Percentiles rank a stretch among this genome's conserved stretches.
Evolutionary conservation across 2,888 invertebrate genomes (phyloP).

Genomic region (Enoplolaimus lenunculus): DNA sequence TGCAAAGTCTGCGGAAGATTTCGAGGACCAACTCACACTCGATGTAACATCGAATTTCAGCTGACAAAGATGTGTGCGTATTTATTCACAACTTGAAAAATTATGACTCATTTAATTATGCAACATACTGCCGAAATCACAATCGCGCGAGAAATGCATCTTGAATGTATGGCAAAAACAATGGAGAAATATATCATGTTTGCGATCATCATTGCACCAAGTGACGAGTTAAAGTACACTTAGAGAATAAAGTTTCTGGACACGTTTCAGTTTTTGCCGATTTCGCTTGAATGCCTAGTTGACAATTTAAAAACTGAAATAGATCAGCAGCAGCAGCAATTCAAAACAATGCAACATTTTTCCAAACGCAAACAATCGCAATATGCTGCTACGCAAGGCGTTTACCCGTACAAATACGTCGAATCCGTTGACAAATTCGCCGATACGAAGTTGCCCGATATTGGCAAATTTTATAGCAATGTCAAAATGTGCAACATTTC

Average conservation of each 20-base stretch:
- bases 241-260: neutral
- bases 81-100: neutral
- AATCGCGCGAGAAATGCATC: neutral
- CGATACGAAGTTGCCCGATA: neutral
- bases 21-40: neutral
- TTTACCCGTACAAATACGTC: neutral
- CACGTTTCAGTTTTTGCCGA: constrained; percentile 8
- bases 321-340: neutral
- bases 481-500: neutral
- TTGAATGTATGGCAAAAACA: constrained; percentile 1
- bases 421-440: neutral
- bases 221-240: neutral
- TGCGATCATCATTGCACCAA: neutral
- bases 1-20: constrained; percentile 3
- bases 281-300: neutral
- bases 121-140: neutral
- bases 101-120: constrained; percentile 9
- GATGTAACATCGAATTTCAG: neutral
- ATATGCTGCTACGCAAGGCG: neutral
- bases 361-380: neutral
- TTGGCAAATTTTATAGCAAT: neutral
- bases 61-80: constrained; percentile 1
- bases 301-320: neutral
- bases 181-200: constrained; percentile 5
- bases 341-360: neutral